phyloP scores from a whole-genome alignment of 2,888 invertebrate genomes.

The Xylota sylvarum region DNA sequence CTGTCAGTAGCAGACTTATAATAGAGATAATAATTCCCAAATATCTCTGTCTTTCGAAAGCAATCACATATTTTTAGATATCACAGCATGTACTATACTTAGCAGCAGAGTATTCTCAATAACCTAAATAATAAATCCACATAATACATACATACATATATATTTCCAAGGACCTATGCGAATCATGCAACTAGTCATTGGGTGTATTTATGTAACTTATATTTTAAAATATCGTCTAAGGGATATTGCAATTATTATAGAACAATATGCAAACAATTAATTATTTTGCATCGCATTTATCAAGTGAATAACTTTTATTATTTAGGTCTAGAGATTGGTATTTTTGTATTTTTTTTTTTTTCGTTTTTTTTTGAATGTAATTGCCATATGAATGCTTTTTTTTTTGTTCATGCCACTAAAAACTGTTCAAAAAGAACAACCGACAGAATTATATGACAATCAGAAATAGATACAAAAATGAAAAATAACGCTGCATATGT shows the following conservation, averaged over 20 bases:
- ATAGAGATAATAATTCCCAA: no score
- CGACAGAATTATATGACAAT: background rate
- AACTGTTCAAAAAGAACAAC: background rate
- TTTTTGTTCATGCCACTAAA: background rate
- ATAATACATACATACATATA: no score
- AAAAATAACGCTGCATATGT: background rate
- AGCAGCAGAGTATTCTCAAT: no score
- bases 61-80: no score
- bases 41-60: no score
- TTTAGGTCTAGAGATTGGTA: background rate
- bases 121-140: no score
- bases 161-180: no score
- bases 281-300: background rate
- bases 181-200: background rate
- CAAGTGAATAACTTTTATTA: slow-evolving; percentile 2
- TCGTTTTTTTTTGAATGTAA: background rate
- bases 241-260: background rate
- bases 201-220: background rate
- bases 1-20: no score
- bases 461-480: background rate
- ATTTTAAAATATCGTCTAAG: background rate
- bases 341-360: background rate
- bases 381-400: background rate
- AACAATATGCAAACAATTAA: background rate
- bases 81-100: no score